These are phyloP conservation scores for Chelonus formosanus DNA, from an alignment of 2,888 invertebrate species.

Conservation along the genomic window DNA sequence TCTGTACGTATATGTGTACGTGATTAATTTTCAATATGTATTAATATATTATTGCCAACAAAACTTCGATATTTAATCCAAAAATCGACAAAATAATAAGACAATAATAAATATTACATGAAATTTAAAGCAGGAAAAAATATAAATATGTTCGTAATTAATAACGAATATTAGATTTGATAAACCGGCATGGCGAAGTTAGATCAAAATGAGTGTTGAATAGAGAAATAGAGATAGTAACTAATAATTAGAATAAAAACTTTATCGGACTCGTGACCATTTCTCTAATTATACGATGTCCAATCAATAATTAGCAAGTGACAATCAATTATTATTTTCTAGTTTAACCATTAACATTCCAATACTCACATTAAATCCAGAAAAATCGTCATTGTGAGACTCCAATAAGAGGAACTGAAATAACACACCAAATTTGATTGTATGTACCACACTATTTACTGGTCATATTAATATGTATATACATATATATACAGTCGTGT, in stretches of 20 bases:
- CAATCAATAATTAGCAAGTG: not conserved
- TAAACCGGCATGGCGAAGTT: conserved; percentile 44
- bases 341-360: conserved; percentile 6
- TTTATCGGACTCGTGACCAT: conserved; percentile 51
- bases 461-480: conserved; percentile 9
- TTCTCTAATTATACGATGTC: conserved; percentile 46
- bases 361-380: conserved; percentile 60
- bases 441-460: conserved; percentile 7
- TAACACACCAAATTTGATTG: conserved; percentile 22
- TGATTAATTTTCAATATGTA: too few species aligned
- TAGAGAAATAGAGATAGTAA: conserved; percentile 27
- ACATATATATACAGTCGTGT: not conserved
- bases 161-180: conserved; percentile 28
- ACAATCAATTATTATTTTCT: not conserved
- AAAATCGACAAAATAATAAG: too few species aligned
- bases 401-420: conserved; percentile 33
- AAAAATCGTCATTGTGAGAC: conserved; percentile 57
- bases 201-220: conserved; percentile 25
- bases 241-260: conserved; percentile 47
- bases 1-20: too few species aligned
- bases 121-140: not conserved
- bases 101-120: not conserved
- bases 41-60: too few species aligned
- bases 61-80: too few species aligned
- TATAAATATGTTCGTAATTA: conserved; percentile 5